phyloP scores from a whole-genome alignment of 2,797 vertebrate genomes.

The Spheniscus humboldti region DNA sequence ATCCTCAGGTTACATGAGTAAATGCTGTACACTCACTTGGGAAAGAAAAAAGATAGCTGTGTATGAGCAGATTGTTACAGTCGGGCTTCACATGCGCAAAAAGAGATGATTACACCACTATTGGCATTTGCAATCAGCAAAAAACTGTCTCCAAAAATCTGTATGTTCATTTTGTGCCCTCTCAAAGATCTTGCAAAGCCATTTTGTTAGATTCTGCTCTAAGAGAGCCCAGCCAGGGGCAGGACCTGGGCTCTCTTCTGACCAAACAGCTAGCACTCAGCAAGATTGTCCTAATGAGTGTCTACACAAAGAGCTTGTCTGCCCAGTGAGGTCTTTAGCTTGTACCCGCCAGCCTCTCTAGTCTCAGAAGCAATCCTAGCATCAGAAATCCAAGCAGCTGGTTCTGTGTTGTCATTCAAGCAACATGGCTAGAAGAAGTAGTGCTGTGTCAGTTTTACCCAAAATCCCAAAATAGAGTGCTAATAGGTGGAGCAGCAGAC shows the following conservation, averaged over 20 bases:
- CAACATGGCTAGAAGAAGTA: background rate
- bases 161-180: background rate
- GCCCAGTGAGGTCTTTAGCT: background rate
- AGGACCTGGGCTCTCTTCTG: background rate
- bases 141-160: background rate
- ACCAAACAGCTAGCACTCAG: background rate
- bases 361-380: background rate
- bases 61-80: background rate
- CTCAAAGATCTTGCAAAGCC: background rate
- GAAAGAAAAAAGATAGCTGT: background rate
- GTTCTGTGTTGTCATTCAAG: background rate
- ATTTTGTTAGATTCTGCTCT: background rate
- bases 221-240: background rate
- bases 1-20: background rate
- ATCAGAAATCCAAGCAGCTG: background rate
- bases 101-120: background rate
- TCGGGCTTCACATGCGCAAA: background rate
- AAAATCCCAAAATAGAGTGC: background rate
- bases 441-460: background rate
- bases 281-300: background rate
- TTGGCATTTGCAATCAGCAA: background rate
- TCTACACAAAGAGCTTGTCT: background rate
- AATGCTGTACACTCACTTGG: background rate
- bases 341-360: background rate
- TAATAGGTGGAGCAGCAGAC: background rate